Base-by-base conservation (phyloP, 2,888 invertebrate genomes). In the Sarcophaga rosellei region DNA sequence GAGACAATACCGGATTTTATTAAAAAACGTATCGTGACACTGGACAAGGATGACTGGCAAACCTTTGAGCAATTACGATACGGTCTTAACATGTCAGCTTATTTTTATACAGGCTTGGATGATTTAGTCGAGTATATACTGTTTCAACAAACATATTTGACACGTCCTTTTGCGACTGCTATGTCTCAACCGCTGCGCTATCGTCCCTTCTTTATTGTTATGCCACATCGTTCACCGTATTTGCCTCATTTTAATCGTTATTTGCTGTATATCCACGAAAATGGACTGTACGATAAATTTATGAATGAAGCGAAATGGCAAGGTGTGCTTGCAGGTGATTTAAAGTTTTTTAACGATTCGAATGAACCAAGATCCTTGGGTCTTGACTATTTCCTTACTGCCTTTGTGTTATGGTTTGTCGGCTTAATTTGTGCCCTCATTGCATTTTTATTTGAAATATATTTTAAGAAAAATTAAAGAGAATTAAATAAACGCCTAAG, bases 131-230 rank as follows among this genome's bases (percentile, higher is more conserved):
- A 89, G 10, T 91, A 90, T 45, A 77, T 83, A 0, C 47, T 91
- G 0, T 89, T 89, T 57, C 91, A 91, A 63, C 91, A 91, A 21
- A 86, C 89, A 35, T 90, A 88, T n/a, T 66, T 91, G 1, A 80
- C 68, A 0, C 62, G 88, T 6, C 90, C 90, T 0, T 35, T 88
- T 35, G 90, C 90, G n/a, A 88, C 84, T 11, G 81, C 87, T 35
- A 68, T 91, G 10, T 57, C 86, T 0, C 73, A 90, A 35, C 79
- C 88, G 1, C 62, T 91, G 10, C 89, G 88, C 44, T 87, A 88
- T 70, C 84, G 88, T 35, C 91, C 90, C 8, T 87, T 89, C n/a
- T 90, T 88, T 10, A 88, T 90, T 73, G 85, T 89, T 4, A 17
- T 89, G 4, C 80, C 90, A 11, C 90, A 87, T 69, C 90, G 90